These are phyloP conservation scores for Luffia ferchaultella DNA, from an alignment of 2,888 invertebrate genomes.

Conservation along the genomic window DNA sequence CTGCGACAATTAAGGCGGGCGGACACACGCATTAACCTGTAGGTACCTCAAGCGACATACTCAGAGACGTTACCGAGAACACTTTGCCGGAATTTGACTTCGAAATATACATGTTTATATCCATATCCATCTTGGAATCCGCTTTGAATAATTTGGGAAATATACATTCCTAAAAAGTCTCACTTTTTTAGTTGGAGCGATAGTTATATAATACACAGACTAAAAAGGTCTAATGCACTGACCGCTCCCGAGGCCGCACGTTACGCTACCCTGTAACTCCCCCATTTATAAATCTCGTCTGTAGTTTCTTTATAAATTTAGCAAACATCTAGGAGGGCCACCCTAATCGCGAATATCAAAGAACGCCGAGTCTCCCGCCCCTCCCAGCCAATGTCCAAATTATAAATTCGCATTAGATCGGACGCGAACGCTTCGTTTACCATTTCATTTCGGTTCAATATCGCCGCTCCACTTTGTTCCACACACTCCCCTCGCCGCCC, in stretches of 20 bases:
- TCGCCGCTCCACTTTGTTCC: conserved; percentile 66
- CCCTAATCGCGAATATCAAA: conserved; percentile 50
- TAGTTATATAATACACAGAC: too few species aligned
- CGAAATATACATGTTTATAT: too few species aligned
- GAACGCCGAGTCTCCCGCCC: conserved; percentile 30
- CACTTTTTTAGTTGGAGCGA: too few species aligned
- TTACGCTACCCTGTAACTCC: conserved; percentile 27
- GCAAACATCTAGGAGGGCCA: conserved; percentile 30
- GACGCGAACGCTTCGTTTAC: conserved; percentile 67
- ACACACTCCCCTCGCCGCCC: conserved; percentile 51
- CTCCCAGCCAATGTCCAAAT: conserved; percentile 61
- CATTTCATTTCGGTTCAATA: conserved; percentile 66
- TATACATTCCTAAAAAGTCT: too few species aligned
- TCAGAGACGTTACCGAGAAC: not conserved
- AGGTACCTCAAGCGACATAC: too few species aligned
- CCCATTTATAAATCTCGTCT: conserved; percentile 57
- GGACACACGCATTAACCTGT: conserved; percentile 61
- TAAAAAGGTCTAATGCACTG: not conserved
- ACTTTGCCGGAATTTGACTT: too few species aligned
- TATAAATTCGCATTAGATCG: conserved; percentile 68
- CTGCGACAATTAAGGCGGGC: conserved; percentile 62
- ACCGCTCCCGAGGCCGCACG: conserved; percentile 11
- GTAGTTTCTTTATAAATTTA: conserved; percentile 51
- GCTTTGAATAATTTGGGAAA: too few species aligned
- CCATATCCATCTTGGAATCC: too few species aligned